Base-by-base conservation (phyloP, 2,888 invertebrate species). In the Automeris io region DNA sequence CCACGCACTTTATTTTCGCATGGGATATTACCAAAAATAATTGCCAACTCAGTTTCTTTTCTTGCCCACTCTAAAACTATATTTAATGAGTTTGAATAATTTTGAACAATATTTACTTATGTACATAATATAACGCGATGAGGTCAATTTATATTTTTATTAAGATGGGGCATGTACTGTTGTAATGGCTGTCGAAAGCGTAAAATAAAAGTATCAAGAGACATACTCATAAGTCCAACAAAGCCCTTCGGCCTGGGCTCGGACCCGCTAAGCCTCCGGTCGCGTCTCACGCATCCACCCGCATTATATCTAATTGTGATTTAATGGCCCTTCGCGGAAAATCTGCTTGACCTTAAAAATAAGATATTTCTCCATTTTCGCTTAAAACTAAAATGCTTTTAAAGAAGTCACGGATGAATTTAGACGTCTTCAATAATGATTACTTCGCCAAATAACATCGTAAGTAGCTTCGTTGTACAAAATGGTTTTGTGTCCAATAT, bases 301-400 rank as follows among this genome's bases (percentile, higher is more conserved):
- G 82, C 78, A 83, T 83, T 83, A 83, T 72, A 65, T 70, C 80
- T 83, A 83, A 83, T 83, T 83, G 83, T 79, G 82, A 83, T 83
- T 82, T 83, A 83, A 83, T 82, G 81, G 78, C 69, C 61, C 61
- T 67, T 59, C 68, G 67, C 70, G 61, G 60, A 60, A 70, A 73
- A 73, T 71, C 70, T 71, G 60, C 70, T 78, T 72, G 69, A 70
- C 74, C 68, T 70, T 69, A 69, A 74, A 74, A 69, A 73, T 67
- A 72, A 70, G 66, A 72, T 72, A 70, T 65, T 60, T 60, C 42
- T 47, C 57, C 52, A 52, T 61, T 60, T 54, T 54, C 49, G 37
- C 43, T 38, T 41, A 32, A 55, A 55, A 54, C 54, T 55, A 51
- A 53, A 46, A 47, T 47, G 41, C 47, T 45, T 46, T 42, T 39